Conservation (phyloP, 2,888 invertebrate species). For the Aphrophora alni region DNA sequence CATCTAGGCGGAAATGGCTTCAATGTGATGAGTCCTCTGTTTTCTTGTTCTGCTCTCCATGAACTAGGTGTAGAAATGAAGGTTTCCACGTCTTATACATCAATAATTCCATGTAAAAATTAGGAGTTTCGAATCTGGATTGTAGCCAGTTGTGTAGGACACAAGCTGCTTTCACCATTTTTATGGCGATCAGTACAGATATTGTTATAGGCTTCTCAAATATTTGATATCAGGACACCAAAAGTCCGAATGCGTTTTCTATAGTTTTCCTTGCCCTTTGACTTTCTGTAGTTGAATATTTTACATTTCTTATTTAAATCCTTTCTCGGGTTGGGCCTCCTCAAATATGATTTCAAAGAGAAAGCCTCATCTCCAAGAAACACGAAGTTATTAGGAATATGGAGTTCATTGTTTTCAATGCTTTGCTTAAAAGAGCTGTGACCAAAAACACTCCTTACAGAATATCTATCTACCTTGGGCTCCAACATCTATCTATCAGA, state of each 20-base stretch:
- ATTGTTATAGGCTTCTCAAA: constrained; percentile 1
- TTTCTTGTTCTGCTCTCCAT: background rate
- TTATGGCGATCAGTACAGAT: background rate
- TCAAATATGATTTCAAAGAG: background rate
- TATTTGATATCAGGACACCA: background rate
- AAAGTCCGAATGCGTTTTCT: background rate
- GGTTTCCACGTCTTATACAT: background rate
- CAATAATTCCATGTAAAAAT: background rate
- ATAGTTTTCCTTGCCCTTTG: background rate
- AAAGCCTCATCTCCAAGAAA: background rate
- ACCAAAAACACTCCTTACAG: background rate
- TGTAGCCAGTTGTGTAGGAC: background rate
- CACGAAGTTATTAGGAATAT: background rate
- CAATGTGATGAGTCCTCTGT: background rate
- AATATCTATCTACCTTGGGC: background rate
- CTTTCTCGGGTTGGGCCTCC: background rate
- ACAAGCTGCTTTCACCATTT: background rate
- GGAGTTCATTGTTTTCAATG: background rate
- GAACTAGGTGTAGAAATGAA: background rate
- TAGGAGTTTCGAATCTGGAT: background rate
- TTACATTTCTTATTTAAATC: background rate
- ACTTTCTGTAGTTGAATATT: background rate
- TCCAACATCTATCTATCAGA: background rate
- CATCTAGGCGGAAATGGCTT: background rate
- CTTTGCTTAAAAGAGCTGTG: background rate